phyloP scores from a whole-genome alignment of 1,140 invertebrate species.

The Drosophila ohnishii region DNA sequence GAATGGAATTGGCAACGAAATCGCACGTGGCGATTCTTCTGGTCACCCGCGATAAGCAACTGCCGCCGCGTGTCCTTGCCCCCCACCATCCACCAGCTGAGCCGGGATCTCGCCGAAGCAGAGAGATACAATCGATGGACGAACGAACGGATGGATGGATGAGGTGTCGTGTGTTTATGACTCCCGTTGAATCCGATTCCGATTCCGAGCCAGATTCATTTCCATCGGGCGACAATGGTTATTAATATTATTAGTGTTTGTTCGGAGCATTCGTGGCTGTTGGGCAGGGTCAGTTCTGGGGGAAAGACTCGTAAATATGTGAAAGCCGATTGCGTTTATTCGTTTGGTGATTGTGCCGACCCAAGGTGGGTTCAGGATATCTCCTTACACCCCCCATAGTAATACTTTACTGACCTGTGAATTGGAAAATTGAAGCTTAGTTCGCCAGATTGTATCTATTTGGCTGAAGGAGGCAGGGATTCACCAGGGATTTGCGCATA shows the following conservation, averaged over 20 bases:
- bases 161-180: slow-evolving; percentile 67
- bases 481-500: slow-evolving; percentile 14
- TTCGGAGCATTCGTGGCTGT: background rate
- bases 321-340: slow-evolving; percentile 4
- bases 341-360: background rate
- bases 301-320: background rate
- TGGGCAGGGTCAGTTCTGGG: slow-evolving; percentile 9
- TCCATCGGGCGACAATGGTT: slow-evolving; percentile 62
- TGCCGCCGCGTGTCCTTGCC: slow-evolving; percentile 62
- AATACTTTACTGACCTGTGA: slow-evolving; percentile 34
- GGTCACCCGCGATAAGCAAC: slow-evolving; percentile 82
- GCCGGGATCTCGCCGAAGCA: slow-evolving; percentile 1
- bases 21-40: slow-evolving; percentile 71
- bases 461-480: background rate
- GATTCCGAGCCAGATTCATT: slow-evolving; percentile 21
- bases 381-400: background rate
- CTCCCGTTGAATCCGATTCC: slow-evolving; percentile 46
- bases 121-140: slow-evolving; percentile 59
- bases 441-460: slow-evolving; percentile 4
- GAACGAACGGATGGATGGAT: slow-evolving; percentile 26
- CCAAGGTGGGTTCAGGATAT: slow-evolving; percentile 19
- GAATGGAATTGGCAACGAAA: slow-evolving; percentile 58
- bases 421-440: slow-evolving; percentile 55
- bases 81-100: background rate
- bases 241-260: slow-evolving; percentile 80